Evolutionary conservation across 1,140 invertebrate species (phyloP).

Genomic region (Colletes gigas): DNA sequence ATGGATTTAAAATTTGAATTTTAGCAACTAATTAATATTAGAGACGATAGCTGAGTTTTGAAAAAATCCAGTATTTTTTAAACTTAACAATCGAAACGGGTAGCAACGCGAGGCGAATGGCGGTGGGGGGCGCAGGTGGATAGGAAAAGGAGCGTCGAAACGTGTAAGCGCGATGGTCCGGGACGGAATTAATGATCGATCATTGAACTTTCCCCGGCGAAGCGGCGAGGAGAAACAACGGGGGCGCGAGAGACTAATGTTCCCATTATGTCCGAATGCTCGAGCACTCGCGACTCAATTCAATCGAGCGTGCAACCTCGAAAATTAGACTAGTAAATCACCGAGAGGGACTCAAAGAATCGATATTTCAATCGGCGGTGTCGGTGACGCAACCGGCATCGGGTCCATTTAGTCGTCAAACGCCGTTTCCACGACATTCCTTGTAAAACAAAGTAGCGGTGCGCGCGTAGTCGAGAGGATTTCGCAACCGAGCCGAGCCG

Average conservation of each 20-base stretch:
- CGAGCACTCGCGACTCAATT: background rate
- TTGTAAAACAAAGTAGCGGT: constrained; percentile 22
- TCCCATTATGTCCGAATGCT: constrained; percentile 11
- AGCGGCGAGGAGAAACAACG: background rate
- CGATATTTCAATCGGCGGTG: constrained; percentile 23
- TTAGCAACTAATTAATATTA: too few relatives aligned
- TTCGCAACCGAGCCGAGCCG: constrained; percentile 18
- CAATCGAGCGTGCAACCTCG: background rate
- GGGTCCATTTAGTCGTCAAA: constrained; percentile 34
- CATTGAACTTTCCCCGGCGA: background rate
- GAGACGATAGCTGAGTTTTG: too few relatives aligned
- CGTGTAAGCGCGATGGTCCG: background rate
- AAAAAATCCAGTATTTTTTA: too few relatives aligned
- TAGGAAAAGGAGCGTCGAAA: background rate
- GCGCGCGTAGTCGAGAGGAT: background rate
- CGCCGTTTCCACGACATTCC: constrained; percentile 42
- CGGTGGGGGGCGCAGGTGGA: too few relatives aligned
- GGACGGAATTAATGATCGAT: background rate
- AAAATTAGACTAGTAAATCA: constrained; percentile 15
- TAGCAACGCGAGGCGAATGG: too few relatives aligned
- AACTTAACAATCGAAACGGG: too few relatives aligned
- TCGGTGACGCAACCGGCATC: background rate
- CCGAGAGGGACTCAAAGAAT: background rate
- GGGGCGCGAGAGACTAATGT: background rate
- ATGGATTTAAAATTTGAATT: too few relatives aligned